Percentiles rank a stretch among this genome's conserved stretches.
phyloP scores from a whole-genome alignment of 2,797 vertebrate genomes.

The Labeo calbasu region DNA sequence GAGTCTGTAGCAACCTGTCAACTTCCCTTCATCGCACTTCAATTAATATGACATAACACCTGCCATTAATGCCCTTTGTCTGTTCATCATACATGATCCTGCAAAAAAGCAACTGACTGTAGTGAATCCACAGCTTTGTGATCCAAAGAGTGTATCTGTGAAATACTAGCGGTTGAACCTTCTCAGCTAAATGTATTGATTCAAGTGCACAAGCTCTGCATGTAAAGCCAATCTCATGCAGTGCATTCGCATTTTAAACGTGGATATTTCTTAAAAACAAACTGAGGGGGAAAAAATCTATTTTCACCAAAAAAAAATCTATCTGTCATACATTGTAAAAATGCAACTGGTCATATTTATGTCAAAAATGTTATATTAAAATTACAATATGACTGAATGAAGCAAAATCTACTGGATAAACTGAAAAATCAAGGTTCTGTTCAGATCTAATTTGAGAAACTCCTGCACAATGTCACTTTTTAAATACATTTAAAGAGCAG shows the following conservation, averaged over 20 bases:
- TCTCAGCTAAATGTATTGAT: constrained; percentile 9
- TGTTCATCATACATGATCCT: background rate
- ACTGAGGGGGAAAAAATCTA: background rate
- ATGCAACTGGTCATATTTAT: background rate
- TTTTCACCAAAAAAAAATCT: background rate
- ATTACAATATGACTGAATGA: background rate
- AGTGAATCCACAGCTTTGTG: background rate
- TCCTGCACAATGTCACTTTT: background rate
- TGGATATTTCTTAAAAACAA: background rate
- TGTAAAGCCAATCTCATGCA: background rate
- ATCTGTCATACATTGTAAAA: too few species aligned
- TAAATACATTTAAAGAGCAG: background rate
- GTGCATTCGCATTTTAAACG: background rate
- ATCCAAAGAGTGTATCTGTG: background rate
- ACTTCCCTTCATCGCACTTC: constrained; percentile 31
- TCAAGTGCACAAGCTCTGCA: background rate
- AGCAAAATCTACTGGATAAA: background rate
- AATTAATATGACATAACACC: constrained; percentile 29
- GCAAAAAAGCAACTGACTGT: constrained; percentile 16
- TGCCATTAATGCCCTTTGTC: constrained; percentile 8
- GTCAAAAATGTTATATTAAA: background rate
- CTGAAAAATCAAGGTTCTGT: background rate
- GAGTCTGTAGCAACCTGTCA: constrained; percentile 22
- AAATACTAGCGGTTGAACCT: background rate
- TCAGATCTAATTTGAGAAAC: background rate